A percentile compares a stretch with the other conserved stretches of the same genome.
phyloP scores from a whole-genome alignment of 2,888 invertebrate genomes.

The Mellilla xanthometata region DNA sequence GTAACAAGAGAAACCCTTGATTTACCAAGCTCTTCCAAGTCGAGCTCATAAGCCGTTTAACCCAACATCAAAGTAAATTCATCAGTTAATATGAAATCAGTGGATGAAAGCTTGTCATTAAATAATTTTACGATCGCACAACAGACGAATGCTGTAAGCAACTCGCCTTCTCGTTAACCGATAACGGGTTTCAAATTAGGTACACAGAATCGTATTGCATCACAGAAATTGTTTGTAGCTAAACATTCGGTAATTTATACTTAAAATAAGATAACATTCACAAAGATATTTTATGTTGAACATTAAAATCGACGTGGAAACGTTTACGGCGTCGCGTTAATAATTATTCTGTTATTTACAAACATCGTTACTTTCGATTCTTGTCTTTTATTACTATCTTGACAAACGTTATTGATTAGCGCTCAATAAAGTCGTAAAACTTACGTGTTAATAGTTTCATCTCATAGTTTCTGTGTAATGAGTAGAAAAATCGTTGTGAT shows the following conservation, averaged over 20 bases:
- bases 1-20: slow-evolving; percentile 15
- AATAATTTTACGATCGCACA: slow-evolving; percentile 45
- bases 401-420: slow-evolving; percentile 46
- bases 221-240: slow-evolving; percentile 23
- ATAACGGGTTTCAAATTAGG: slow-evolving; percentile 50
- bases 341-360: slow-evolving; percentile 52
- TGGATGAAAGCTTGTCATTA: slow-evolving; percentile 45
- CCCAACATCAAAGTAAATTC: slow-evolving; percentile 27
- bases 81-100: slow-evolving; percentile 29
- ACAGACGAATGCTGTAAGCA: slow-evolving; percentile 41
- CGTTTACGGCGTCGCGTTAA: slow-evolving; percentile 44
- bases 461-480: slow-evolving; percentile 38
- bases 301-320: slow-evolving; percentile 50
- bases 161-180: slow-evolving; percentile 49
- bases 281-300: slow-evolving; percentile 35
- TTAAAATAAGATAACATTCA: slow-evolving; percentile 28
- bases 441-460: slow-evolving; percentile 46
- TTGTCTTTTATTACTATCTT: slow-evolving; percentile 43
- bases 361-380: slow-evolving; percentile 46
- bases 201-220: slow-evolving; percentile 41
- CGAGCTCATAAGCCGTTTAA: slow-evolving; percentile 18
- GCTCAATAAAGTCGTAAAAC: slow-evolving; percentile 49
- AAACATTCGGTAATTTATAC: slow-evolving; percentile 26
- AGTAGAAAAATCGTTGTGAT: slow-evolving; percentile 36
- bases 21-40: slow-evolving; percentile 17